Percentiles rank a stretch among this genome's conserved stretches.
Evolutionary conservation across 1,140 invertebrate species (phyloP).

Genomic region (Drosophila navojoa): DNA sequence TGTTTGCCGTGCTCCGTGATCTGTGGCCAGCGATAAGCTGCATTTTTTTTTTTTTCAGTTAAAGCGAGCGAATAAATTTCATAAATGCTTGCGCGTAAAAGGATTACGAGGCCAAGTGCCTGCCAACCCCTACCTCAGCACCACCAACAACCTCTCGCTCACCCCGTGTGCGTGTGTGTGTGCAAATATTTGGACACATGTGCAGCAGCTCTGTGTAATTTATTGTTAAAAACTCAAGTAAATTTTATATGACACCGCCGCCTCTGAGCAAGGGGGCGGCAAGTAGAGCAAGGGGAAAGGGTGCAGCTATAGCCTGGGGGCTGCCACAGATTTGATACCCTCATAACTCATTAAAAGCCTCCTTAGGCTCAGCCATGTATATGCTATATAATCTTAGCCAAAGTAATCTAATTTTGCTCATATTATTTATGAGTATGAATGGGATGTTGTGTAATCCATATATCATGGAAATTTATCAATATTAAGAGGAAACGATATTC

Average conservation of each 20-base stretch:
- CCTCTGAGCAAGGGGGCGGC: background rate
- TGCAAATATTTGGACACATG: constrained; percentile 64
- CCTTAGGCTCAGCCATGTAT: background rate
- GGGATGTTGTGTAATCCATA: background rate
- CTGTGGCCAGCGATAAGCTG: constrained; percentile 66
- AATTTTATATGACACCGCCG: constrained; percentile 50
- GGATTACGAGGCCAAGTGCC: constrained; percentile 62
- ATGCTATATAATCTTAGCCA: background rate
- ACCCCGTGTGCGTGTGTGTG: background rate
- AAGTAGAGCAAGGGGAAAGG: constrained; percentile 23
- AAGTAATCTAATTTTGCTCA: background rate
- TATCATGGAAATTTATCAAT: background rate
- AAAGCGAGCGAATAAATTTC: constrained; percentile 64
- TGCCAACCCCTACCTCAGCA: background rate
- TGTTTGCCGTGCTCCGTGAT: constrained; percentile 45
- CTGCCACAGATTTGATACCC: constrained; percentile 10
- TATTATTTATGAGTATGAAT: background rate
- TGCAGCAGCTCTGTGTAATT: constrained; percentile 48
- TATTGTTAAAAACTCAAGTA: constrained; percentile 69
- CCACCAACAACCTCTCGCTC: background rate
- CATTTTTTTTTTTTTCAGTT: background rate
- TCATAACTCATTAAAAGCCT: constrained; percentile 11
- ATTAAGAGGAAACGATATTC: background rate
- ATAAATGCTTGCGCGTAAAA: constrained; percentile 67
- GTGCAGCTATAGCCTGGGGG: background rate